Conservation (phyloP, 2,113 vertebrate species). For the Thymallus thymallus region DNA sequence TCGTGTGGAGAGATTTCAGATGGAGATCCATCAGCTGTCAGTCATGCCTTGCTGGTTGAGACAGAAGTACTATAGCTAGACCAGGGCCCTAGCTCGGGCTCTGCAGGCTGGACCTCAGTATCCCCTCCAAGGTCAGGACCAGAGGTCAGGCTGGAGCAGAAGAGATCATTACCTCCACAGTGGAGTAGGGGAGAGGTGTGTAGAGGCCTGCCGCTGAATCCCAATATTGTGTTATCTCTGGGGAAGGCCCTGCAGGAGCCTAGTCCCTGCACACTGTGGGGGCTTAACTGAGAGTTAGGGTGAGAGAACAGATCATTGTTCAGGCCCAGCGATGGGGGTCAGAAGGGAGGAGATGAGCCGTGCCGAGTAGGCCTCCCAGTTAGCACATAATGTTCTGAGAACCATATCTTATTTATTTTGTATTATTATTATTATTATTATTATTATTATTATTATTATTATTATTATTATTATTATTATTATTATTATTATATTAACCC, state of each 20-base stretch:
- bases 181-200: background rate
- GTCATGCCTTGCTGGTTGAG: background rate
- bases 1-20: background rate
- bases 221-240: conserved; percentile 16
- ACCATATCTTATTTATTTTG: too few relatives aligned
- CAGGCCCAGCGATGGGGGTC: background rate
- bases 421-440: too few relatives aligned
- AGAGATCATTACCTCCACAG: conserved; percentile 1
- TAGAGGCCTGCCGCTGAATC: background rate
- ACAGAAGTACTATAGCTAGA: background rate
- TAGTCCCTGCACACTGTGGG: background rate
- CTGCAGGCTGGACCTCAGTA: background rate
- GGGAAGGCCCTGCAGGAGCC: background rate
- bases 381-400: too few relatives aligned
- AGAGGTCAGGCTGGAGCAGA: background rate
- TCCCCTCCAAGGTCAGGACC: background rate
- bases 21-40: background rate
- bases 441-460: too few relatives aligned
- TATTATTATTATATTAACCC: too few relatives aligned
- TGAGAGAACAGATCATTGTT: conserved; percentile 8
- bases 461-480: too few relatives aligned
- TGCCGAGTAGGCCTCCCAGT: background rate
- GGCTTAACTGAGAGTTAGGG: conserved; percentile 5
- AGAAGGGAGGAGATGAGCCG: background rate
- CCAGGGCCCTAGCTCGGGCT: too few relatives aligned